Evolutionary conservation across 2,797 vertebrate genomes (phyloP), one percentile per base, ranked within the genome.

Genomic region (Falco biarmicus): DNA sequence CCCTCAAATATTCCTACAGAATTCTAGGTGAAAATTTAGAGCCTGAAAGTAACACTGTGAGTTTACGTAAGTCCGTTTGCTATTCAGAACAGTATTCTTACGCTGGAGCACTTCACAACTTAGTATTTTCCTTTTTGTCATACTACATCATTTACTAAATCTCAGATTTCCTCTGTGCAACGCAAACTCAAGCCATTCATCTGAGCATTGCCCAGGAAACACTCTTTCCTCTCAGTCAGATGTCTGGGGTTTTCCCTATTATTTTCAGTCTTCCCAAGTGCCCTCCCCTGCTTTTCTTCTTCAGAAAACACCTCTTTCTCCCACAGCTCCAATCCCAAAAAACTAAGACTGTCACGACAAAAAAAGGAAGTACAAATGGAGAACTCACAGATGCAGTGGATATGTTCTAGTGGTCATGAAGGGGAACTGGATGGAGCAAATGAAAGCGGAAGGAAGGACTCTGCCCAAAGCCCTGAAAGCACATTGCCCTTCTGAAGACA

Each of bases 321-420:
- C 64, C 47, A 1, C 8, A 90, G 61, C 39, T 80, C 48, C 37
- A 70, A 43, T 89, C 39, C 25, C 18, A 48, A 14, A 57, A 73
- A 90, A 12, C 26, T 37, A 87, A 54, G 76, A 69, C 24, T 17
- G 9, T 31, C 12, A 51, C 63, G 5, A 10, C 15, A 41, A 79
- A 70, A 78, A 82, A 78, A 84, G 21, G 56, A 85, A 41, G 34
- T 32, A 82, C 37, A 77, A 71, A 90, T 63, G 84, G 17, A 89
- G 39, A 96, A 89, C 60, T 94, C 37, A 78, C 39, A 93, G 59
- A 95, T 84, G 78, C 6, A 92, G 89, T 43, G 51, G 48, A 15
- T 61, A 82, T 75, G 89, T 89, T 71, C 50, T 8, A 90, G 47
- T 16, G 57, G 92, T 50, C 43, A 65, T 53, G 84, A 91, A 88